Evolutionary conservation across 2,888 invertebrate species (phyloP), one percentile per base, ranked within the genome.

Genomic region (Opisthograptis luteolata): DNA sequence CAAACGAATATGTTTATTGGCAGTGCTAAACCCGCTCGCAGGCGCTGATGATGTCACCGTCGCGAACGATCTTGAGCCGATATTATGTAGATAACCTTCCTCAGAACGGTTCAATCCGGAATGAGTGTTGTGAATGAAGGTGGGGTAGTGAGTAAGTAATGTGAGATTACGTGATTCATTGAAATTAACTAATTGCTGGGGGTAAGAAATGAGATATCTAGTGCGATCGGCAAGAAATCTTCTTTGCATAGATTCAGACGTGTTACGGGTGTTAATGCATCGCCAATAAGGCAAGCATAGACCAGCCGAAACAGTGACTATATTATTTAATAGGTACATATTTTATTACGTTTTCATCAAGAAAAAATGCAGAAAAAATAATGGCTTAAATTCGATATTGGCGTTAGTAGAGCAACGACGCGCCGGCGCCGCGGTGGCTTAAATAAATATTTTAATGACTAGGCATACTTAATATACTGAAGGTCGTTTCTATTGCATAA

Each of bases 1-100:
- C 36, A 47, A 30, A 41, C 51, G 19, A 56, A 51, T 44, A 50
- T 42, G 50, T 55, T 48, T 55, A 57, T 55, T 44, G 56, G 32
- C 47, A 40, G 27, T 34, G 64, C 62, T 63, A 63, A 66, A 62
- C 63, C 57, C 53, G 57, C 24, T 42, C 28, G 39, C 46, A 47
- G 24, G 32, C 43, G 12, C 10, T 31, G 55, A 51, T 64, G 62
- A 67, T 62, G 62, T 62, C 64, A 65, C 59, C 42, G 46, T 47
- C 22, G 30, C 32, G 12, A 43, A 36, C 52, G 60, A 58, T 63
- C 59, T 60, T 55, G 58, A 50, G 46, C n/a, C 35, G 44, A 46
- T 42, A n/a, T n/a, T n/a, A 32, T 37, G 41, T 40, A 40, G 37
- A 36, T 28, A 42, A 52, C 46, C 52, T 52, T 47, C 41, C 45